A percentile compares a stretch with the other conserved stretches of the same genome.
Conservation (phyloP, 2,888 invertebrate species). For the Keiferia lycopersicella region DNA sequence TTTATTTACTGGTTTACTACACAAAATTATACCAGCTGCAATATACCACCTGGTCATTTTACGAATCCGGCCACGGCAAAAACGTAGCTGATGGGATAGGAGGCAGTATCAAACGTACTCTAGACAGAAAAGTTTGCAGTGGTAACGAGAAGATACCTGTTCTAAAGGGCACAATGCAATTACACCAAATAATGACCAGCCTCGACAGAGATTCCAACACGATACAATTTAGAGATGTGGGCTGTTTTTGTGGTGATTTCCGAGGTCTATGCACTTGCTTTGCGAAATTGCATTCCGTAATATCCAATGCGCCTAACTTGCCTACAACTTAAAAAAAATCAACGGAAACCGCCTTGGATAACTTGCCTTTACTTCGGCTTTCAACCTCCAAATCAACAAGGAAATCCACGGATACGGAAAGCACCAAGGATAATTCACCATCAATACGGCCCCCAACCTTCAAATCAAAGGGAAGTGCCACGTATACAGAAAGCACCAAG, state of each 20-base stretch:
- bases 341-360: neutral
- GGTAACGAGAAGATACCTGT: slow-evolving; percentile 20
- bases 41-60: slow-evolving; percentile 33
- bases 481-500: too few species aligned
- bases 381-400: slow-evolving; percentile 7
- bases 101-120: slow-evolving; percentile 25
- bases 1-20: slow-evolving; percentile 30
- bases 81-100: slow-evolving; percentile 34
- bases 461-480: too few species aligned
- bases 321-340: neutral
- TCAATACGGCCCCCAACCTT: too few species aligned
- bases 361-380: slow-evolving; percentile 10
- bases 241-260: slow-evolving; percentile 19
- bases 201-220: neutral
- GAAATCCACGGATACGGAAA: neutral
- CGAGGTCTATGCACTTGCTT: slow-evolving; percentile 19
- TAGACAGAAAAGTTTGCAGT: slow-evolving; percentile 19
- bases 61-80: slow-evolving; percentile 32
- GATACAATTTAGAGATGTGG: slow-evolving; percentile 18
- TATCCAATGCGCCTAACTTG: neutral
- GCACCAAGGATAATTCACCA: too few species aligned
- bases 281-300: slow-evolving; percentile 11
- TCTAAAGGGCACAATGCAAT: slow-evolving; percentile 22
- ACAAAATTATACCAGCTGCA: slow-evolving; percentile 24
- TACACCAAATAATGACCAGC: slow-evolving; percentile 17